Conservation (phyloP, 2,113 vertebrate genomes). For the Haemorhous mexicanus region DNA sequence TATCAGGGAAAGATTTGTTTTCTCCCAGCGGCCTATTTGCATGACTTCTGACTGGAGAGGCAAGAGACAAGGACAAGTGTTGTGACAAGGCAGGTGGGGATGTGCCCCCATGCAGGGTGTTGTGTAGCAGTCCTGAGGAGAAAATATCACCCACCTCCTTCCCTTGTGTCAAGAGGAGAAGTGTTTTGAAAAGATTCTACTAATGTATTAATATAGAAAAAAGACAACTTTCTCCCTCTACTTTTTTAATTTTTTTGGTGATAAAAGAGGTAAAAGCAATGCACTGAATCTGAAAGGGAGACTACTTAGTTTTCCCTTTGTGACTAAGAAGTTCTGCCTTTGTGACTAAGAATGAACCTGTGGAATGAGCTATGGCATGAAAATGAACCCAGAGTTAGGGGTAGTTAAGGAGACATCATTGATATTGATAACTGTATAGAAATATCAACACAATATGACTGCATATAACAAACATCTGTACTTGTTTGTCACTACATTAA, state of each 20-base stretch:
- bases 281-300: neutral
- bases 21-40: neutral
- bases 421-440: neutral
- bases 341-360: neutral
- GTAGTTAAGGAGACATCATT: neutral
- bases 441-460: neutral
- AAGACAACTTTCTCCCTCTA: neutral
- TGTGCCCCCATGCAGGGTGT: neutral
- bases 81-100: neutral
- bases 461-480: neutral
- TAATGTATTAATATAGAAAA: neutral
- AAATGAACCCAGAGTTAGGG: neutral
- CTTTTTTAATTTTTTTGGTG: neutral
- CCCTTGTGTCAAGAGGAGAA: neutral
- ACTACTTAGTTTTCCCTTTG: neutral
- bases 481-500: neutral
- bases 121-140: neutral
- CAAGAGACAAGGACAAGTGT: neutral
- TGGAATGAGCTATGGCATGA: neutral
- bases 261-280: neutral
- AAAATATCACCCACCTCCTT: neutral
- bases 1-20: neutral
- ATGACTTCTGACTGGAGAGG: neutral
- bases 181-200: neutral
- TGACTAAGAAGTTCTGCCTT: neutral